Base-by-base conservation (phyloP, 1,140 invertebrate species). In the Neodiprion pinetum region DNA sequence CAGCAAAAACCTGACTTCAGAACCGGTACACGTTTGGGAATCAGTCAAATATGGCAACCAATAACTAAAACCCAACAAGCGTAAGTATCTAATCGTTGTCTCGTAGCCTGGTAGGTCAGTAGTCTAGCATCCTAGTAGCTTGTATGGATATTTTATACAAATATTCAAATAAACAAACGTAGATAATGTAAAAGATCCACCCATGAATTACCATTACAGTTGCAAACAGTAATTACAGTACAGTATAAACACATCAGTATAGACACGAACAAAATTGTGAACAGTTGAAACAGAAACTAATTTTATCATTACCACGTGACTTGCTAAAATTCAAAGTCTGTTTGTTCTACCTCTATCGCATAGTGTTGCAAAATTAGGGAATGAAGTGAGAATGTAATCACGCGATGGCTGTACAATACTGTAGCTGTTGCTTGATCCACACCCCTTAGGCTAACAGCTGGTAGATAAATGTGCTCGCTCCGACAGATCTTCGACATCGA, bases 11-110 rank as follows among this genome's bases (percentile, higher is more conserved):
- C 91, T 79, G 91, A 92, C 75, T 94, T 94, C 76, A 90, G 91
- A 66, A 90, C 92, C 78, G 93, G 93, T 7, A 85, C 91, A 48
- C 85, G 94, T 78, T 85, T 92, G 73, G 93, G 93, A 7, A 91
- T 92, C 9, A 91, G 90, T 81, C 91, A 93, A 89, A 91, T 94
- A 79, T 95, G 94, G 94, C 92, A 94, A 79, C 94, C 94, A 7
- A 83, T 92, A 75, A 92, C 92, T 1, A 74, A 89, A 69, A 80
- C 88, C 7, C 84, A 88, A 66, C 87, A 89, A 77, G 90, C 89
- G 93, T 93, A 88, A 92, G 90, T 89, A 69, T 69, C 14, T 7
- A 23, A 77, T 78, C 65, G 69, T 77, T 21, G 61, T 77, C 47
- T 68, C 71, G 47, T 82, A 87, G 66, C 76, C 79, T 49, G 7